Base-by-base conservation (phyloP, 2,113 vertebrate species). In the Ivindomyrus marchei region DNA sequence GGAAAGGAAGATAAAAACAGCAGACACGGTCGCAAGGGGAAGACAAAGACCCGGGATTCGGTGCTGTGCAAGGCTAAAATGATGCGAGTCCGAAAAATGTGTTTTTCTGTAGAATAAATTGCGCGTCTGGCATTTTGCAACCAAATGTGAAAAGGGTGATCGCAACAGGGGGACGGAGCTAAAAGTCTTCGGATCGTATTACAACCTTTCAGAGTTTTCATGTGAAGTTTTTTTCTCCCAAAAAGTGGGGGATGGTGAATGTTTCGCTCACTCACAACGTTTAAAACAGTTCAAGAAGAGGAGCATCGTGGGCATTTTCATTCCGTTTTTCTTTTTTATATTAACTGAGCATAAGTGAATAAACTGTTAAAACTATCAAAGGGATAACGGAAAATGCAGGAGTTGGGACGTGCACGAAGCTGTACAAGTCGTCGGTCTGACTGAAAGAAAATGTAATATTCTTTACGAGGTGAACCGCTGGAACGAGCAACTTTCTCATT, bases 121-220 rank as follows among this genome's bases (percentile, higher is more conserved):
- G 56, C 66, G 8, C 88, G 45, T 88, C 70, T 90, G 77, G 88
- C 80, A 90, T 91, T 93, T 93, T 91, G 90, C 87, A 90, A 89
- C 77, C 89, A 90, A 91, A 88, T 89, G 88, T 52, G 27, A 88
- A 85, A 89, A 88, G 85, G 62, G 53, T 49, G 15, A 90, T 42
- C 87, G 90, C 90, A 91, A 87, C 92, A 94, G 90, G 91, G 94
- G 95, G 94, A 91, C 92, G 94, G 95, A 90, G 94, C 95, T 53
- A 93, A 87, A 19, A 93, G 93, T 89, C 91, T 47, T 15, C 58
- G 92, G 95, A 94, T 96, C 95, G 93, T 91, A 93, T 96, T 96
- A 95, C 96, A 95, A 62, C 92, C 49, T 94, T 93, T 93, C 94
- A 94, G 93, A 96, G 94, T 94, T 95, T 95, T 95, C 92, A 94